Base-by-base conservation (phyloP, 2,113 vertebrate genomes). In the Colinus virginianus region DNA sequence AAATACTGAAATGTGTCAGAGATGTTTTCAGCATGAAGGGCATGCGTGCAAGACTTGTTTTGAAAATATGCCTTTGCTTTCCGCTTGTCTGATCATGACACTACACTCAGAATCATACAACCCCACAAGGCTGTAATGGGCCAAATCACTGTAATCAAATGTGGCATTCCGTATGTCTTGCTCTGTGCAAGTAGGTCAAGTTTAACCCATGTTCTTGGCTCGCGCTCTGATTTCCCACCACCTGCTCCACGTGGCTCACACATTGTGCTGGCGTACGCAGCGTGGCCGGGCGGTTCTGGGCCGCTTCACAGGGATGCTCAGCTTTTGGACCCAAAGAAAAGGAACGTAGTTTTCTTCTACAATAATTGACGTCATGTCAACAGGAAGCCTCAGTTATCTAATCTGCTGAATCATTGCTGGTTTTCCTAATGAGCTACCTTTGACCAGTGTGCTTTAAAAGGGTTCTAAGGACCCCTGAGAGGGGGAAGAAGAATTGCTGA, bases 151-250 rank as follows among this genome's bases (percentile, higher is more conserved):
- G 97, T 98, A 98, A 99, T 98, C 90, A 95, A 92, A 97, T 97
- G 98, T 98, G 98, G 97, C 98, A 78, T 98, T 93, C 83, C 95
- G 21, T 97, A 95, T 96, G 96, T 90, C 97, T 98, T 98, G 97
- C 95, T 96, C 95, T 89, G 71, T 72, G 95, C 98, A 99, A 98
- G 96, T 98, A 98, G 98, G 98, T 99, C 98, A 99, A 97, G 97
- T 98, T 98, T 97, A 96, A 98, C 96, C 96, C 87, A 77, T 76
- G 84, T 93, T 90, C 92, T 94, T 96, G 95, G 87, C 94, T 94
- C 22, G 18, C 3, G 55, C 90, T 96, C 97, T 72, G 64, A 70
- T 94, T 96, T 96, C 95, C 94, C 95, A 93, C 84, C 91, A 95
- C 94, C 85, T 96, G 83, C 40, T 95, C 91, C 96, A 92, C 45